phyloP scores from a whole-genome alignment of 2,888 invertebrate species.

The Toxonevra muliebris region DNA sequence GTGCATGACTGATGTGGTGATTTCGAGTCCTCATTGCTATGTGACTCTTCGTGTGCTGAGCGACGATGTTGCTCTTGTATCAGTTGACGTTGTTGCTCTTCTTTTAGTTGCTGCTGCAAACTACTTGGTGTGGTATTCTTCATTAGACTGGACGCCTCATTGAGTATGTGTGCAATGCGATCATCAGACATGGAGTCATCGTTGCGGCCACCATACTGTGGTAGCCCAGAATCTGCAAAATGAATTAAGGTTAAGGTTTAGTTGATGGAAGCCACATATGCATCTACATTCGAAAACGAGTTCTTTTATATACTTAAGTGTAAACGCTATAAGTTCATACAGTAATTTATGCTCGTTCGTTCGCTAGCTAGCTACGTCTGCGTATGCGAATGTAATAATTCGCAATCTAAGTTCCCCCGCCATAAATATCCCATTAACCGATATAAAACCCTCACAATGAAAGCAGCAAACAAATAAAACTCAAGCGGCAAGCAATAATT shows the following conservation, averaged over 20 bases:
- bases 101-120: constrained; percentile 64
- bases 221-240: constrained; percentile 77
- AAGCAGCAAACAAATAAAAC: constrained; percentile 28
- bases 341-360: too few relatives aligned
- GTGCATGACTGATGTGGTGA: constrained; percentile 82
- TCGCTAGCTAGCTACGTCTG: too few relatives aligned
- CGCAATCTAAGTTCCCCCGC: constrained; percentile 13
- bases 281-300: too few relatives aligned
- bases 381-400: too few relatives aligned
- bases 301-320: background rate
- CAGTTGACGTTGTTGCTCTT: constrained; percentile 67
- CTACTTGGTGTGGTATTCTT: constrained; percentile 66
- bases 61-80: constrained; percentile 66
- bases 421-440: constrained; percentile 60
- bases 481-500: constrained; percentile 18
- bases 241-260: background rate
- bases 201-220: constrained; percentile 80
- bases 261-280: too few relatives aligned
- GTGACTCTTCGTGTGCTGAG: constrained; percentile 70
- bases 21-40: constrained; percentile 83
- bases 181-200: constrained; percentile 88
- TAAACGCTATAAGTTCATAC: too few relatives aligned
- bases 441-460: constrained; percentile 47
- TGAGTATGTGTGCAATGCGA: constrained; percentile 90
- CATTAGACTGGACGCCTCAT: constrained; percentile 91